A percentile compares a stretch with the other conserved stretches of the same genome.
Conservation (phyloP, 2,113 vertebrate species). For the Cettia cetti region DNA sequence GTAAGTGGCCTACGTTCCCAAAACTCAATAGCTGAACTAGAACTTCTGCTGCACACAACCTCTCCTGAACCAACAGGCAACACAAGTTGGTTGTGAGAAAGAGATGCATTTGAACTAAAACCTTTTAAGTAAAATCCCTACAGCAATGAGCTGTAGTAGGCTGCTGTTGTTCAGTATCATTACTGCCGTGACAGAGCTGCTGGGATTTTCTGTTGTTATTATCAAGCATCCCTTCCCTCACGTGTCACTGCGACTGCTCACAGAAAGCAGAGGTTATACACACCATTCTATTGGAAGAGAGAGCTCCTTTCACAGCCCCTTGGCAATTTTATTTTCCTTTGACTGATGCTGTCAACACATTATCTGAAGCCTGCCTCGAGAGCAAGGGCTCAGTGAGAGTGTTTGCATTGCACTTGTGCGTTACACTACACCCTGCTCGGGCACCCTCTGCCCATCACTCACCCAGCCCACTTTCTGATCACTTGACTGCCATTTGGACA, state of each 20-base stretch:
- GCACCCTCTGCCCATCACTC: conserved; percentile 48
- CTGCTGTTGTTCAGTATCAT: neutral
- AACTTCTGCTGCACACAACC: neutral
- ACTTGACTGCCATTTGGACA: conserved; percentile 3
- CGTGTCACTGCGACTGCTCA: neutral
- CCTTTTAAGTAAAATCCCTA: neutral
- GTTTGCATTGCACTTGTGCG: conserved; percentile 58
- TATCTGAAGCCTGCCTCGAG: conserved; percentile 37
- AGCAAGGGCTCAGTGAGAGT: conserved; percentile 8
- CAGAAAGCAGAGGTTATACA: conserved; percentile 31
- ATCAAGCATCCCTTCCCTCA: neutral
- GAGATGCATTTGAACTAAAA: neutral
- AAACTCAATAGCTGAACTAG: neutral
- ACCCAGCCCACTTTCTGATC: neutral
- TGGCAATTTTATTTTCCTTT: conserved; percentile 26
- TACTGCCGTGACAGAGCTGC: neutral
- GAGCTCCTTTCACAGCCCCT: neutral
- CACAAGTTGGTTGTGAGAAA: neutral
- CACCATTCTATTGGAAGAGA: neutral
- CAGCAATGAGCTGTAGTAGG: neutral
- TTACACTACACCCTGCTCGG: neutral
- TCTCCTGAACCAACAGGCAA: neutral
- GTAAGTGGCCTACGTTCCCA: neutral
- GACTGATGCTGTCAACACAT: conserved; percentile 51
- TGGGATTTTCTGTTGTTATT: neutral